Conservation (phyloP, 2,113 vertebrate species). For the Mustela nigripes region DNA sequence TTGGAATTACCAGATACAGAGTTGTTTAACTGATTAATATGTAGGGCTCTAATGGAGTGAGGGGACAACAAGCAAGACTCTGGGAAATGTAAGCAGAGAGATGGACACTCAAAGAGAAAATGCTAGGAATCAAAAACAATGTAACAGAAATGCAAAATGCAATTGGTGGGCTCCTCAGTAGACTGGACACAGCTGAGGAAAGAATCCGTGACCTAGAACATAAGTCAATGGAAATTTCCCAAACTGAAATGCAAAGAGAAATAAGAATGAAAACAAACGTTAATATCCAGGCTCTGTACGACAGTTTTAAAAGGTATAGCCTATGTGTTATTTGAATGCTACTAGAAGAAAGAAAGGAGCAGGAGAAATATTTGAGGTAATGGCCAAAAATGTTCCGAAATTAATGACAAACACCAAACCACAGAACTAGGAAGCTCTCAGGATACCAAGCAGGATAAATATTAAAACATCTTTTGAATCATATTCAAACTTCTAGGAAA, state of each 20-base stretch:
- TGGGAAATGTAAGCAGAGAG: neutral
- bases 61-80: neutral
- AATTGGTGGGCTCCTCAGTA: neutral
- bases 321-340: neutral
- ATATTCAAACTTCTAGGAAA: neutral
- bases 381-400: neutral
- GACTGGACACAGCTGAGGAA: neutral
- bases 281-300: neutral
- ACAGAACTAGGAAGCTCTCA: neutral
- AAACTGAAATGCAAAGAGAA: conserved; percentile 19
- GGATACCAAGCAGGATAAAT: neutral
- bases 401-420: neutral
- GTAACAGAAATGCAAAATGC: neutral
- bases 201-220: neutral
- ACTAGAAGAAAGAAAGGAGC: neutral
- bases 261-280: neutral
- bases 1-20: neutral
- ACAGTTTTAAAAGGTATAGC: neutral
- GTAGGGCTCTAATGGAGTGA: neutral
- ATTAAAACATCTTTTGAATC: neutral
- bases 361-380: conserved; percentile 12
- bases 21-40: conserved; percentile 13
- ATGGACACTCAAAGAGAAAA: neutral
- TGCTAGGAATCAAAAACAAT: neutral
- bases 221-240: neutral